A percentile compares a stretch with the other conserved stretches of the same genome.
Evolutionary conservation across 2,113 vertebrate species (phyloP).

Genomic region (Nothocercus julius): DNA sequence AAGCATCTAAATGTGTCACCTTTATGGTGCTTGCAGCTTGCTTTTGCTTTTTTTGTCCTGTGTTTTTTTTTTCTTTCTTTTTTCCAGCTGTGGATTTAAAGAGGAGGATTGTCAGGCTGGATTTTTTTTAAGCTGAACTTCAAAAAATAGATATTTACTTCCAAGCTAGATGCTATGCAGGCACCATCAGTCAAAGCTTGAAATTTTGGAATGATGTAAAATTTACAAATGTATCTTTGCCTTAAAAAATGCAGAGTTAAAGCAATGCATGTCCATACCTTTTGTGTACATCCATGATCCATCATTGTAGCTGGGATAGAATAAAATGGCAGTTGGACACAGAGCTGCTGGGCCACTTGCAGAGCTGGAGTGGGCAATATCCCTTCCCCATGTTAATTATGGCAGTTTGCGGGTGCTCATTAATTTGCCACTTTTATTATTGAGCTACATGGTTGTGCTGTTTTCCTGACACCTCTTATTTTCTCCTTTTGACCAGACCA

Average conservation of each 20-base stretch:
- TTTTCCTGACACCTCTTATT: conserved; percentile 29
- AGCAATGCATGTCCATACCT: background rate
- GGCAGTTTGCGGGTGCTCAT: background rate
- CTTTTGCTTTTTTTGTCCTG: too few relatives aligned
- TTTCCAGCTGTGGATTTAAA: background rate
- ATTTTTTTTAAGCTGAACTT: conserved; percentile 2
- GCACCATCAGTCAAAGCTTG: background rate
- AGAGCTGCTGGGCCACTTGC: conserved; percentile 6
- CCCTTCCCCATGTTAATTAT: background rate
- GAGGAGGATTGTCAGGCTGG: background rate
- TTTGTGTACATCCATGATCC: rapidly evolving
- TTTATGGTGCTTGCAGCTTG: background rate
- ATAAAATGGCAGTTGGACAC: background rate
- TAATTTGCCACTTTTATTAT: conserved; percentile 25
- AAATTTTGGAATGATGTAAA: background rate
- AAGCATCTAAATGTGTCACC: background rate
- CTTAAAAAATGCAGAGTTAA: background rate
- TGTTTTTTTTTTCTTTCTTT: background rate
- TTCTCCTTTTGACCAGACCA: conserved; percentile 27
- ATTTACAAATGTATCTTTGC: background rate
- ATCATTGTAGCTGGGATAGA: background rate
- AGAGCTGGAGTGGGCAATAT: background rate
- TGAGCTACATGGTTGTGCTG: background rate
- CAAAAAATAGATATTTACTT: background rate
- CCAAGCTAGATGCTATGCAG: background rate